Evolutionary conservation across 2,888 invertebrate species (phyloP), one percentile per base, ranked within the genome.

Genomic region (Nomada fucata): DNA sequence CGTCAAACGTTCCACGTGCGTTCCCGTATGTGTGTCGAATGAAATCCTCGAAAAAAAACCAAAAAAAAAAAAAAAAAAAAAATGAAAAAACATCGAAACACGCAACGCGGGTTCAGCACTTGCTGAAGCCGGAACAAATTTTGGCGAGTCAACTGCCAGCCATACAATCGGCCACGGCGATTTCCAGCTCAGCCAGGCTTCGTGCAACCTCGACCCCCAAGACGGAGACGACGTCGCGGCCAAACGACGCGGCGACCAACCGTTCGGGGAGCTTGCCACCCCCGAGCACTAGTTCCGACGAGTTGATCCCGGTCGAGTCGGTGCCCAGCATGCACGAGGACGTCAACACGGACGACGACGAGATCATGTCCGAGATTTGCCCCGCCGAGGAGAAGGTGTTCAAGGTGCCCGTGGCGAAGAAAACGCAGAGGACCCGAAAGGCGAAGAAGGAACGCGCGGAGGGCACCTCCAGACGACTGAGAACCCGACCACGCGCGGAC

Each of bases 111-210:
- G 57, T 53, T 71, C 79, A 88, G 88, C 77, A 81, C 20, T 52
- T 88, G 57, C n/a, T 73, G 68, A 73, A 65, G 42, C 13, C 77
- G 65, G 71, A 75, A 26, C 71, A 80, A 63, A 65, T 18, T 47
- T 61, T 70, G 76, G 20, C 57, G 78, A 76, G 15, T 64, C 53
- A 64, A 55, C 86, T 91, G 84, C 88, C 89, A 83, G 86, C 86
- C 82, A 91, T 91, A 91, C 92, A 93, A 91, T 90, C 91, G 90
- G 92, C 91, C 89, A 88, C 91, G 93, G 92, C 93, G 91, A 90
- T 93, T 93, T 93, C 91, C 92, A 93, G 93, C 91, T 93, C 87
- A 90, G 91, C 88, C 91, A 92, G 80, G 82, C 88, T 73, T 83
- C 87, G 84, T 82, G 72, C 89, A 81, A 74, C 79, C 67, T 72